Evolutionary conservation across 2,888 invertebrate species (phyloP).

Genomic region (Aporophyla nigra): DNA sequence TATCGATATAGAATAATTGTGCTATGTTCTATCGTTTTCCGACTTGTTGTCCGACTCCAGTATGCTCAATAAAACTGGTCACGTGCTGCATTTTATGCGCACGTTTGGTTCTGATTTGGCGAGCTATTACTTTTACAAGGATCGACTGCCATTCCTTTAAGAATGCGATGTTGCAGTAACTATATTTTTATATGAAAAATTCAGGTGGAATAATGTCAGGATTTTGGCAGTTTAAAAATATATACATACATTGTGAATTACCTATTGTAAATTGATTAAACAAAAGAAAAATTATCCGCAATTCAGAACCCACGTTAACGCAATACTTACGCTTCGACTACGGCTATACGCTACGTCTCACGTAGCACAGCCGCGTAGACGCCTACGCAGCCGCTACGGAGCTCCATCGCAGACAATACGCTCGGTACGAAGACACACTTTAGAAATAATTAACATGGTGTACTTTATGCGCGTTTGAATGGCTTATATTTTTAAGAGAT

Average conservation of each 20-base stretch:
- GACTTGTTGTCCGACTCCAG: conserved; percentile 22
- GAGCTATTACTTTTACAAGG: conserved; percentile 31
- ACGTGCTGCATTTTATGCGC: conserved; percentile 49
- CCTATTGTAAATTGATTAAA: no score
- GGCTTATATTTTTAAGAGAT: conserved; percentile 32
- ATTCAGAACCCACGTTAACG: not conserved
- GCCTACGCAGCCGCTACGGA: conserved; percentile 4
- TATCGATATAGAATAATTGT: conserved; percentile 43
- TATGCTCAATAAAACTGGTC: conserved; percentile 41
- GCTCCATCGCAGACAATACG: not conserved
- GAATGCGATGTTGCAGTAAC: conserved; percentile 2
- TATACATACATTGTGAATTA: no score
- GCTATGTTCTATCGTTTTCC: conserved; percentile 19
- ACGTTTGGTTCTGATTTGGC: conserved; percentile 54
- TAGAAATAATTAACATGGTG: conserved; percentile 30
- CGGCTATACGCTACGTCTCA: not conserved
- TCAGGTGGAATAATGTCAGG: not conserved
- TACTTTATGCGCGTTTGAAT: conserved; percentile 34
- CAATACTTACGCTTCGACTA: not conserved
- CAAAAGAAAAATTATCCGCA: no score
- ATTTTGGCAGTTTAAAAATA: not conserved
- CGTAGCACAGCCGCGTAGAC: conserved; percentile 10
- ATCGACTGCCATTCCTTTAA: conserved; percentile 27
- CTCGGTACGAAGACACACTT: not conserved
- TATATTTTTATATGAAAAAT: not conserved